Conservation (phyloP, 2,113 vertebrate species). For the Antennarius striatus region DNA sequence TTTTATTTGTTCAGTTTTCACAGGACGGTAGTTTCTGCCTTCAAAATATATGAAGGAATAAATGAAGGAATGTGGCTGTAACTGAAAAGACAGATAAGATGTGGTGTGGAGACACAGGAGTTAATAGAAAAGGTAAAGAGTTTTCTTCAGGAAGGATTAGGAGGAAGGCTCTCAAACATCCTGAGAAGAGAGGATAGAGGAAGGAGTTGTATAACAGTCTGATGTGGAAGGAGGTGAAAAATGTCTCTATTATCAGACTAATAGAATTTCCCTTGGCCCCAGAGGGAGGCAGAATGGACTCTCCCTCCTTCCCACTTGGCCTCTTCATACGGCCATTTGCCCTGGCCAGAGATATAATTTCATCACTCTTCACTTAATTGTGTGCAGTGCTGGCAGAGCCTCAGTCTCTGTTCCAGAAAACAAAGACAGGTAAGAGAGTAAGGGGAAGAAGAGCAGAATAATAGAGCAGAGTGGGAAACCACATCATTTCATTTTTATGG, state of each 20-base stretch:
- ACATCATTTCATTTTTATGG: conserved; percentile 70
- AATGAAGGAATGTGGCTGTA: too few species aligned
- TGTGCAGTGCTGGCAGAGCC: conserved; percentile 44
- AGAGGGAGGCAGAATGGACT: conserved; percentile 70
- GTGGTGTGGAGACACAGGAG: too few species aligned
- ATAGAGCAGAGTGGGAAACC: conserved; percentile 62
- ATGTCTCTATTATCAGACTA: conserved; percentile 65
- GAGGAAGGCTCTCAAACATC: conserved; percentile 1
- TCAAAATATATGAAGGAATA: too few species aligned
- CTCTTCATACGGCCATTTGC: conserved; percentile 67
- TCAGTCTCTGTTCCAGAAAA: conserved; percentile 51
- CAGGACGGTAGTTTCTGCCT: too few species aligned
- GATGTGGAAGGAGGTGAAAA: conserved; percentile 66
- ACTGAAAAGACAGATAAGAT: too few species aligned
- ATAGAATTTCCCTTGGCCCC: conserved; percentile 70
- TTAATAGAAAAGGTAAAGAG: too few species aligned
- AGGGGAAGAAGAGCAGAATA: conserved; percentile 50
- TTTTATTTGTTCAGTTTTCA: too few species aligned
- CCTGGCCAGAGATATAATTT: conserved; percentile 68
- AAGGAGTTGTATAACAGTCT: conserved; percentile 40
- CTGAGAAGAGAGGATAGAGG: conserved; percentile 26
- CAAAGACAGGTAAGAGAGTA: conserved; percentile 58
- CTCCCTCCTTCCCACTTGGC: conserved; percentile 56
- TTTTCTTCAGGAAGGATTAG: not conserved
- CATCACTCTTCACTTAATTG: conserved; percentile 74